Evolutionary conservation across 2,113 vertebrate genomes (phyloP).

Genomic region (Microtus richardsoni): DNA sequence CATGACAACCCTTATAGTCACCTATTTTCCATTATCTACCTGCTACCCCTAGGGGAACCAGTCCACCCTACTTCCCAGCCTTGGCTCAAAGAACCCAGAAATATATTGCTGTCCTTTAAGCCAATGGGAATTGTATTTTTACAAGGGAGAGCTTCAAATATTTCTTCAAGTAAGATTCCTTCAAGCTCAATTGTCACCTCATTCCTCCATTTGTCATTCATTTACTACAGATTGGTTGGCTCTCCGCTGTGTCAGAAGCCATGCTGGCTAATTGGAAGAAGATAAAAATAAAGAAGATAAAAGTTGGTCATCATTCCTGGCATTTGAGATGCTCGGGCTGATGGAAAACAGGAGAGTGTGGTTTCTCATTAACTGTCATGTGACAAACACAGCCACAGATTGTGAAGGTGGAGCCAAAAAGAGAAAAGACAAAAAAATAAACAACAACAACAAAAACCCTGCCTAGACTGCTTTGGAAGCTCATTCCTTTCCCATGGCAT

Average conservation of each 20-base stretch:
- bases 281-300: neutral
- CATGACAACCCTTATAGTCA: neutral
- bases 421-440: neutral
- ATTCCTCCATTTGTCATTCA: neutral
- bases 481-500: neutral
- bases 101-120: neutral
- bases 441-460: no score
- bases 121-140: neutral
- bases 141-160: neutral
- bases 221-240: neutral
- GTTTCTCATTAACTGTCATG: neutral
- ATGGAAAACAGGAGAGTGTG: neutral
- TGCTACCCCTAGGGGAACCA: neutral
- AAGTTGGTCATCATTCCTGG: neutral
- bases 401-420: rapidly evolving
- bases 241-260: neutral
- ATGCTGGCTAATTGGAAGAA: neutral
- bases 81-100: neutral
- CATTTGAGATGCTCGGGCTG: neutral
- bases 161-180: neutral
- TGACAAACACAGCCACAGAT: neutral
- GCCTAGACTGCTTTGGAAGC: neutral
- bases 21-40: rapidly evolving
- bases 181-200: neutral
- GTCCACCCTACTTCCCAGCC: neutral